Percentiles rank a stretch among this genome's conserved stretches.
phyloP scores from a whole-genome alignment of 1,140 invertebrate species.

The Doryteuthis pealeii region DNA sequence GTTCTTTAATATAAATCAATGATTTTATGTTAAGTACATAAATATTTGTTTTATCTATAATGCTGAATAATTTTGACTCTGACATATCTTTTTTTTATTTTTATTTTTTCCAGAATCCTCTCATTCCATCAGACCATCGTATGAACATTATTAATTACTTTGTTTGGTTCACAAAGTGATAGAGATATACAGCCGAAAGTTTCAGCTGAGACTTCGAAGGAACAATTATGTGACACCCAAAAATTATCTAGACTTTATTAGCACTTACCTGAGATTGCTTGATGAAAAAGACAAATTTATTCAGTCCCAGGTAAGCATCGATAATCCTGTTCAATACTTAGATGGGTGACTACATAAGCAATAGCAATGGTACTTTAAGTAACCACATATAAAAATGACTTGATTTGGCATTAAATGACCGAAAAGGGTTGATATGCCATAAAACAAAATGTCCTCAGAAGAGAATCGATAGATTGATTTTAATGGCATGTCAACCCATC shows the following conservation, averaged over 20 bases:
- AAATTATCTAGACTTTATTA: constrained; percentile 85
- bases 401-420: too few species aligned
- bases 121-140: constrained; percentile 70
- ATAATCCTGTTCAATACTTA: too few species aligned
- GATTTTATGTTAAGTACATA: too few species aligned
- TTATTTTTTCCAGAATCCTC: constrained; percentile 47
- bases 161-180: constrained; percentile 79
- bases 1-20: too few species aligned
- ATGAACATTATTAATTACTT: constrained; percentile 76
- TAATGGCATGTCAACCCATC: too few species aligned
- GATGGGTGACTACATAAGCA: too few species aligned
- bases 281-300: constrained; percentile 72
- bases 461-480: not conserved
- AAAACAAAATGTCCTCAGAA: too few species aligned
- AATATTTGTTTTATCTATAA: too few species aligned
- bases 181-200: constrained; percentile 72
- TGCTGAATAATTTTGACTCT: too few species aligned
- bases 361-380: too few species aligned
- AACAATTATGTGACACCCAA: constrained; percentile 87
- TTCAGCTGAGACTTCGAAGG: constrained; percentile 70
- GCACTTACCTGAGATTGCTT: constrained; percentile 74
- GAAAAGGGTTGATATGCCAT: too few species aligned
- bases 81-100: not conserved
- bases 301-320: constrained; percentile 65
- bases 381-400: too few species aligned